Conservation (phyloP, 2,797 vertebrate genomes). For the Gymnothorax reevesii region DNA sequence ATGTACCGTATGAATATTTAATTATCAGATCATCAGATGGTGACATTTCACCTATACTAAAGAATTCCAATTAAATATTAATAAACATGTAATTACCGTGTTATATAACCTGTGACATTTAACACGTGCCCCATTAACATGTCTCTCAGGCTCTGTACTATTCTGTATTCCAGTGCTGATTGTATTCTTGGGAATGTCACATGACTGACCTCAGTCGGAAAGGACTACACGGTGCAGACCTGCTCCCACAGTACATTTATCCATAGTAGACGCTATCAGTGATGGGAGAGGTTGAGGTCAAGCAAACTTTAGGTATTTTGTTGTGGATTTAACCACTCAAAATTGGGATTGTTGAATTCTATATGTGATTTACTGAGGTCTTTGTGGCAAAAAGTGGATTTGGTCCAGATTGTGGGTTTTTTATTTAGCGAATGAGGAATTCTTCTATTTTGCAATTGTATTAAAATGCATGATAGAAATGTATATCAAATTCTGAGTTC, state of each 20-base stretch:
- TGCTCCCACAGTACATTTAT: not conserved
- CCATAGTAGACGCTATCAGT: not conserved
- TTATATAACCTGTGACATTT: not conserved
- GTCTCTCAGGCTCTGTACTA: not conserved
- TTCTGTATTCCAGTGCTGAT: not conserved
- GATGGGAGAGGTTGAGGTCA: not conserved
- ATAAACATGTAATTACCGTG: not conserved
- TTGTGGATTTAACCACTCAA: not conserved
- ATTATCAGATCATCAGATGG: not conserved
- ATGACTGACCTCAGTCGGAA: not conserved
- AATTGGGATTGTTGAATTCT: not conserved
- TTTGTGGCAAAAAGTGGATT: not conserved
- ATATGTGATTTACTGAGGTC: not conserved
- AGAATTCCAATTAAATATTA: not conserved
- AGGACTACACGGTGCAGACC: not conserved
- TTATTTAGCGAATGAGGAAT: not conserved
- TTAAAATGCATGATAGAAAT: not conserved
- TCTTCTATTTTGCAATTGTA: not conserved
- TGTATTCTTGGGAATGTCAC: not conserved
- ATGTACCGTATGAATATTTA: not conserved
- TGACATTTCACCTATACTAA: not conserved
- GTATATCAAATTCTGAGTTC: not conserved
- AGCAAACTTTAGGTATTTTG: not conserved
- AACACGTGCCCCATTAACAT: not conserved
- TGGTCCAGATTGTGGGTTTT: not conserved